phyloP scores from a whole-genome alignment of 2,113 vertebrate species.

The Thamnophis sirtalis region DNA sequence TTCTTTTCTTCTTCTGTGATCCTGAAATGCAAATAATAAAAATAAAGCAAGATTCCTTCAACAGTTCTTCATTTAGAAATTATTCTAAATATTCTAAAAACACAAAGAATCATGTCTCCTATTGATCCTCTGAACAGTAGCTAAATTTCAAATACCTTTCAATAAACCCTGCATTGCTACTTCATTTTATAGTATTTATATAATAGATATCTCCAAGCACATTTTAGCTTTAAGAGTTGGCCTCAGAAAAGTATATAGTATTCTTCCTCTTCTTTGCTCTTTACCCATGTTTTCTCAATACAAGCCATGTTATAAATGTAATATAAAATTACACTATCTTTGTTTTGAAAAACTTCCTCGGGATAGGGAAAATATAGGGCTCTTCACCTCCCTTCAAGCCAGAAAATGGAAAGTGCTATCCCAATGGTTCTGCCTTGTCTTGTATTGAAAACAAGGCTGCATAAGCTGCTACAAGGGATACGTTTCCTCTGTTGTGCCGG shows the following conservation, averaged over 20 bases:
- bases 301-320: neutral
- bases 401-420: neutral
- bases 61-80: neutral
- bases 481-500: neutral
- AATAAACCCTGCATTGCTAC: neutral
- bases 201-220: neutral
- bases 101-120: neutral
- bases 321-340: neutral
- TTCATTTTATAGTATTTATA: neutral
- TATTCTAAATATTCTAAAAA: neutral
- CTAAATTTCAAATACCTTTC: neutral
- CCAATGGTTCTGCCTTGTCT: neutral
- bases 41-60: neutral
- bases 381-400: neutral
- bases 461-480: neutral
- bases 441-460: neutral
- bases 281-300: neutral
- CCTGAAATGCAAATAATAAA: conserved; percentile 1
- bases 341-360: neutral
- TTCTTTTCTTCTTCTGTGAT: neutral
- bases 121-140: neutral
- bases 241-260: neutral
- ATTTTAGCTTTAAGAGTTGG: neutral
- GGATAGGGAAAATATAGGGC: neutral
- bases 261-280: neutral